Percentiles rank a stretch among this genome's conserved stretches.
Evolutionary conservation across 2,113 vertebrate genomes (phyloP).

Genomic region (Siphamia tubifer): DNA sequence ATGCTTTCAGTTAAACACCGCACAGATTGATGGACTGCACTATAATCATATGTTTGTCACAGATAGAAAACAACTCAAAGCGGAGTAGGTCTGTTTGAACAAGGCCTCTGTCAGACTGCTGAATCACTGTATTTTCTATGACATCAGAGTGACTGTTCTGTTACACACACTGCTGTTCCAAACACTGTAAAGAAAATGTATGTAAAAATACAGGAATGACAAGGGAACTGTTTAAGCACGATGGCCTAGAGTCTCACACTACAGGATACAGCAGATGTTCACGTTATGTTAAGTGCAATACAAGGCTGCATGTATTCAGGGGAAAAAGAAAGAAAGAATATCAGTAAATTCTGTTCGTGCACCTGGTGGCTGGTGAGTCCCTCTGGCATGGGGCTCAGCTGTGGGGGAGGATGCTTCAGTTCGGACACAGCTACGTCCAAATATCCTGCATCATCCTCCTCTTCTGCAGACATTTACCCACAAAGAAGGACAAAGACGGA

Average conservation of each 20-base stretch:
- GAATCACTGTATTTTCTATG: slow-evolving; percentile 4
- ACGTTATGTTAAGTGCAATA: neutral
- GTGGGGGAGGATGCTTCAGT: slow-evolving; percentile 85
- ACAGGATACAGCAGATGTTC: neutral
- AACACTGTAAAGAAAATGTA: slow-evolving; percentile 5
- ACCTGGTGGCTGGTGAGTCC: slow-evolving; percentile 94
- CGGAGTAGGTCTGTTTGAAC: slow-evolving; percentile 26
- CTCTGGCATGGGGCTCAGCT: slow-evolving; percentile 91
- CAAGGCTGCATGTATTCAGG: neutral
- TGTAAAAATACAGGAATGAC: neutral
- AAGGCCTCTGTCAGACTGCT: slow-evolving; percentile 6
- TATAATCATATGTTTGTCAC: slow-evolving; percentile 49
- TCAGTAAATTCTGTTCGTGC: neutral
- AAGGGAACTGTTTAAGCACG: too few relatives aligned
- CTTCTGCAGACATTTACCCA: slow-evolving; percentile 78
- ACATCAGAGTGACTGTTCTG: slow-evolving; percentile 2
- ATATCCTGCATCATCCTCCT: slow-evolving; percentile 93
- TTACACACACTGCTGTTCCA: neutral
- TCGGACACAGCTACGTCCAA: slow-evolving; percentile 89
- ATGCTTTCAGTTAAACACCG: slow-evolving; percentile 34
- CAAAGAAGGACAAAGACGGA: neutral
- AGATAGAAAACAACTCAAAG: slow-evolving; percentile 17
- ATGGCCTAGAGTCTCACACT: neutral
- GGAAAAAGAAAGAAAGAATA: neutral
- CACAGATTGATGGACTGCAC: slow-evolving; percentile 48